A percentile compares a stretch with the other conserved stretches of the same genome.
These are phyloP conservation scores for crab-eating macaque (Macaca fascicularis) DNA, from an alignment of 2,113 vertebrate species.

Conservation along the genomic window T2T-MFA8v1.1 NC_088386.1:18821001-18821500, in stretches of 20 bases:
- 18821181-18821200: conserved; percentile 16
- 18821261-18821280: background rate
- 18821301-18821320: background rate
- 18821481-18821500: background rate
- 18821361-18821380: background rate
- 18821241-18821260: background rate
- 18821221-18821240: conserved; percentile 19
- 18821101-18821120: conserved; percentile 67
- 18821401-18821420: background rate
- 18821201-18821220: background rate
- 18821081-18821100: conserved; percentile 58
- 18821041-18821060: background rate
- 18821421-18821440: background rate
- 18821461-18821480: background rate
- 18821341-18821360: background rate
- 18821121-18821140: conserved; percentile 62
- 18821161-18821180: conserved; percentile 35
- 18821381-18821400: background rate
- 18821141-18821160: conserved; percentile 45
- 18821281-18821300: background rate
- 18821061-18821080: background rate
- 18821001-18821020: background rate
- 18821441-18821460: background rate
- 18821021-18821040: background rate
- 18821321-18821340: background rate